Evolutionary conservation across 2,888 invertebrate genomes (phyloP).

Genomic region (Xylota sylvarum): DNA sequence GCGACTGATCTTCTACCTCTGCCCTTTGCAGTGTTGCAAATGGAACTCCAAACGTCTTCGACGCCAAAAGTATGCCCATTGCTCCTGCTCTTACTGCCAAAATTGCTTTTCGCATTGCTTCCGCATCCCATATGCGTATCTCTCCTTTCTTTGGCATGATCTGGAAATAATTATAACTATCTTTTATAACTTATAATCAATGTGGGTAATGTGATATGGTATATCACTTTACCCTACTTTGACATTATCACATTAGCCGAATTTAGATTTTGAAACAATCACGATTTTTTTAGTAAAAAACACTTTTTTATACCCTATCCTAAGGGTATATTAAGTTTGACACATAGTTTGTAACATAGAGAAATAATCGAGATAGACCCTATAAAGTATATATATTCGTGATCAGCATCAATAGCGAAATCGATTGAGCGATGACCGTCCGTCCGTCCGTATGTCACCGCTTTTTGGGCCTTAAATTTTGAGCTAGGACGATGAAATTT

Average conservation of each 20-base stretch:
- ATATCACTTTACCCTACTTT: conserved; percentile 7
- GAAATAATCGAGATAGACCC: too few species aligned
- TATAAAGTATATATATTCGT: too few species aligned
- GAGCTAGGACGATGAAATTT: too few species aligned
- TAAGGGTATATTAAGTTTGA: too few species aligned
- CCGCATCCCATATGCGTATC: conserved; percentile 13
- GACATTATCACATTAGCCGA: conserved; percentile 3
- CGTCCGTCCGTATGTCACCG: too few species aligned
- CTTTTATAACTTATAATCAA: background rate
- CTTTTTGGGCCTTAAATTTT: too few species aligned
- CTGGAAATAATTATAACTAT: conserved; percentile 14
- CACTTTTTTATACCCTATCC: too few species aligned
- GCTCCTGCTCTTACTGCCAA: conserved; percentile 24
- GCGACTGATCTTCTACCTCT: conserved; percentile 20
- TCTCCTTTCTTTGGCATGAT: conserved; percentile 15
- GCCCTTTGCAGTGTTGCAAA: too few species aligned
- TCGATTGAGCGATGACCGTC: too few species aligned
- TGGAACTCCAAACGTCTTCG: conserved; percentile 55
- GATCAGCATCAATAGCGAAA: too few species aligned
- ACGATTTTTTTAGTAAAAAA: too few species aligned
- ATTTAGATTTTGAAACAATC: conserved; percentile 1
- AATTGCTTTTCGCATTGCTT: background rate
- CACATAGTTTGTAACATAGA: too few species aligned
- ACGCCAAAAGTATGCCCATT: conserved; percentile 45
- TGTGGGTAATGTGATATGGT: conserved; percentile 8